phyloP scores from a whole-genome alignment of 2,113 vertebrate genomes.

The Rhinoderma darwinii region DNA sequence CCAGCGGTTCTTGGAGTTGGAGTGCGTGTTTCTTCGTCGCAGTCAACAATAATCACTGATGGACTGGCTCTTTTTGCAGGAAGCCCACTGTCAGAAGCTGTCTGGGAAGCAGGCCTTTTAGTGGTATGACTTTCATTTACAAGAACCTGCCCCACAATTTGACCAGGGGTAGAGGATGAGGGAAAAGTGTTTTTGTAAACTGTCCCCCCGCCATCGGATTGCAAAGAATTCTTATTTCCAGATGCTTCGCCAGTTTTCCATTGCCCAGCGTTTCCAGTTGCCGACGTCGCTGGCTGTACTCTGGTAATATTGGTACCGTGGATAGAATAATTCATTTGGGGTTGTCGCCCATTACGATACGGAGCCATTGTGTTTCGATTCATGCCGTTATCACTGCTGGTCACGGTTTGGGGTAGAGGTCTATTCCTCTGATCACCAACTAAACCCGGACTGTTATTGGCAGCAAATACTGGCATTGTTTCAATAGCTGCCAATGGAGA shows the following conservation, averaged over 20 bases:
- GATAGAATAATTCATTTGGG: neutral
- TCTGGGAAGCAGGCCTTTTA: neutral
- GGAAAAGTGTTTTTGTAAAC: neutral
- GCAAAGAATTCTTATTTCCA: neutral
- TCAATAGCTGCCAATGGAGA: conserved; percentile 41
- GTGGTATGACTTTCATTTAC: neutral
- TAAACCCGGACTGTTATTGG: neutral
- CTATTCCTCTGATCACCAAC: conserved; percentile 37
- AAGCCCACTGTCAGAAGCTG: neutral
- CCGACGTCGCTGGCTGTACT: neutral
- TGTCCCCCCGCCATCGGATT: neutral
- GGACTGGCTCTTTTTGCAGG: conserved; percentile 32
- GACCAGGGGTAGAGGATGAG: neutral
- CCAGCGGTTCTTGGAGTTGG: neutral
- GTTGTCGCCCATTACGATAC: neutral
- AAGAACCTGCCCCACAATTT: neutral
- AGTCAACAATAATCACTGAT: conserved; percentile 4
- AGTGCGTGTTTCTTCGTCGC: neutral
- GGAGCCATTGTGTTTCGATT: neutral
- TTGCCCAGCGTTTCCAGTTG: neutral
- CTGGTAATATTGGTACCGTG: neutral
- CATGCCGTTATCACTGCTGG: conserved; percentile 12
- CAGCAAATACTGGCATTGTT: conserved; percentile 9
- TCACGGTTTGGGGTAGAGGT: neutral
- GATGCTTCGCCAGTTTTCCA: neutral